These are phyloP conservation scores for Mastacembelus armatus DNA, from an alignment of 2,797 vertebrate genomes.

Conservation along the genomic window DNA sequence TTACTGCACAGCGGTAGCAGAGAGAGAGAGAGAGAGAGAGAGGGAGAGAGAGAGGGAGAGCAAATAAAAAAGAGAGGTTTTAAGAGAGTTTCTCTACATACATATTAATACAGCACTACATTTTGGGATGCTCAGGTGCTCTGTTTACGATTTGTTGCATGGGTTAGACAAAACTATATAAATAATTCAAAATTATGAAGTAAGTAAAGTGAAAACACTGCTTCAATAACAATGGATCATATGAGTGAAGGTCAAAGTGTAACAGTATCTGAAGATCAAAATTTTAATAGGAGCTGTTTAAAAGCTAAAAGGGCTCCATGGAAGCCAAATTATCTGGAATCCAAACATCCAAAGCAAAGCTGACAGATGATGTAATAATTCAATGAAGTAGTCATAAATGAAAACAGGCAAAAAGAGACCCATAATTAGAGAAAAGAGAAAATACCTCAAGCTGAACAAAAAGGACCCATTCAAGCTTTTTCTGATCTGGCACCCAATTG, in stretches of 20 bases:
- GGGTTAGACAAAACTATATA: constrained; percentile 57
- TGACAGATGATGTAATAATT: no score
- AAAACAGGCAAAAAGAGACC: no score
- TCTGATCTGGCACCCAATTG: no score
- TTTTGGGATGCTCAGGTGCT: constrained; percentile 37
- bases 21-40: not conserved
- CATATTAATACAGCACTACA: constrained; percentile 51
- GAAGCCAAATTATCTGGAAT: no score
- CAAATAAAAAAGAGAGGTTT: constrained; percentile 30
- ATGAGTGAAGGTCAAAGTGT: constrained; percentile 13
- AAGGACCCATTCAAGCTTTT: no score
- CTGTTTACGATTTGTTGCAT: constrained; percentile 32
- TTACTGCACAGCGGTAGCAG: constrained; percentile 20
- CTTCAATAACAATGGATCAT: constrained; percentile 13
- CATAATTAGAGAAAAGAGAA: no score
- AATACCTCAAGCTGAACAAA: no score
- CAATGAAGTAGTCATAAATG: no score
- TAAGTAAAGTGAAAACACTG: constrained; percentile 25
- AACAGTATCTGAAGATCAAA: not conserved
- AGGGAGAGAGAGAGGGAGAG: constrained; percentile 16
- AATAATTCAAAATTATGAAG: constrained; percentile 55
- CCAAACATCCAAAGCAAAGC: no score
- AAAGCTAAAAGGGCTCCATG: no score
- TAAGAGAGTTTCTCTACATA: constrained; percentile 32
- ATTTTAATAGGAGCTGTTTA: not conserved